These are phyloP conservation scores for Conger conger DNA, from an alignment of 2,113 vertebrate genomes.

Conservation along the genomic window DNA sequence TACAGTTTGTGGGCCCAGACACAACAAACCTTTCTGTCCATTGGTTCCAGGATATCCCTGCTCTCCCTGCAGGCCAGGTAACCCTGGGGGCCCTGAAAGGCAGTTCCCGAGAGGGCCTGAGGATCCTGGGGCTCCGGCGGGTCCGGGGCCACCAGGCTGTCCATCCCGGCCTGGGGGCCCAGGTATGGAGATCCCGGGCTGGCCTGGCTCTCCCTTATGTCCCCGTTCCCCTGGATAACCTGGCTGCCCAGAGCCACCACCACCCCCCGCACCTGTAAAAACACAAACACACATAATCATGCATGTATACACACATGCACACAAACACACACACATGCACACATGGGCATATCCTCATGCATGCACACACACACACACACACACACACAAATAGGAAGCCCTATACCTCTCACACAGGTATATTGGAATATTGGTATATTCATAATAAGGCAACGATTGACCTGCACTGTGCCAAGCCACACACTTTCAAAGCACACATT, in stretches of 20 bases:
- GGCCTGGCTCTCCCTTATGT: constrained; percentile 83
- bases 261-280: constrained; percentile 36
- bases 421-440: too few relatives aligned
- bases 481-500: not conserved
- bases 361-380: too few relatives aligned
- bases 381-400: too few relatives aligned
- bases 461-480: too few relatives aligned
- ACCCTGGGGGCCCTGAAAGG: constrained; percentile 71
- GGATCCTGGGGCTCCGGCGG: constrained; percentile 78
- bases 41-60: constrained; percentile 77
- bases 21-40: constrained; percentile 82
- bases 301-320: not conserved
- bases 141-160: constrained; percentile 70
- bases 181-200: constrained; percentile 78
- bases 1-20: not conserved
- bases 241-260: constrained; percentile 78
- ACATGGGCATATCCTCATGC: too few relatives aligned
- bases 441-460: too few relatives aligned
- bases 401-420: too few relatives aligned
- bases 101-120: constrained; percentile 61
- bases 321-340: too few relatives aligned
- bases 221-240: constrained; percentile 88
- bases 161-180: constrained; percentile 81
- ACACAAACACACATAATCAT: not conserved
- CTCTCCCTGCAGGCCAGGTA: constrained; percentile 76